phyloP scores from a whole-genome alignment of 2,797 vertebrate genomes.

The Tenualosa ilisha region DNA sequence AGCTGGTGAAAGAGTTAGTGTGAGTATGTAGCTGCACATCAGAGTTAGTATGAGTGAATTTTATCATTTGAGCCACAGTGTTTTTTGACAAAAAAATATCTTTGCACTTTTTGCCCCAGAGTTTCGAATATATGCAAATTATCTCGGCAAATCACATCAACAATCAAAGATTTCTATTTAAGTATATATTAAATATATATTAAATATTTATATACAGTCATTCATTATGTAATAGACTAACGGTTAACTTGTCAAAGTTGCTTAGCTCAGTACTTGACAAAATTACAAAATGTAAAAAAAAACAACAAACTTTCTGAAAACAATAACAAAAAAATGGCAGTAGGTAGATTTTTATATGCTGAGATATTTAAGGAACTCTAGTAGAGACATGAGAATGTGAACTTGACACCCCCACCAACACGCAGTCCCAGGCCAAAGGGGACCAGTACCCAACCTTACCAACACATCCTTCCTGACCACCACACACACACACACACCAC shows the following conservation, averaged over 20 bases:
- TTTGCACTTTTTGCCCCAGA: constrained; percentile 27
- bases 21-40: not conserved
- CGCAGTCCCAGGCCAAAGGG: not conserved
- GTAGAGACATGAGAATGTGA: constrained; percentile 5
- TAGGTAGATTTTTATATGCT: not conserved
- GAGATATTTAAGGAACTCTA: not conserved
- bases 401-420: not conserved
- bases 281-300: constrained; percentile 17
- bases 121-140: constrained; percentile 29
- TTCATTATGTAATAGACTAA: constrained; percentile 43
- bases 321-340: not conserved
- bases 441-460: not conserved
- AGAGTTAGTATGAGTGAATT: constrained; percentile 20
- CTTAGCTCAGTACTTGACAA: constrained; percentile 31
- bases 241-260: constrained; percentile 42
- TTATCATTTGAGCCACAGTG: constrained; percentile 50
- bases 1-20: no score
- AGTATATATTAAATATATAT: constrained; percentile 37
- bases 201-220: constrained; percentile 5
- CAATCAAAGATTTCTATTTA: constrained; percentile 14
- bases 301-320: not conserved
- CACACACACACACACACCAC: not conserved
- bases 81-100: constrained; percentile 38
- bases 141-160: constrained; percentile 26
- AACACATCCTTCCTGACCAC: not conserved